A percentile compares a stretch with the other conserved stretches of the same genome.
phyloP scores from a whole-genome alignment of 2,888 invertebrate species.

The Toxonevra muliebris region DNA sequence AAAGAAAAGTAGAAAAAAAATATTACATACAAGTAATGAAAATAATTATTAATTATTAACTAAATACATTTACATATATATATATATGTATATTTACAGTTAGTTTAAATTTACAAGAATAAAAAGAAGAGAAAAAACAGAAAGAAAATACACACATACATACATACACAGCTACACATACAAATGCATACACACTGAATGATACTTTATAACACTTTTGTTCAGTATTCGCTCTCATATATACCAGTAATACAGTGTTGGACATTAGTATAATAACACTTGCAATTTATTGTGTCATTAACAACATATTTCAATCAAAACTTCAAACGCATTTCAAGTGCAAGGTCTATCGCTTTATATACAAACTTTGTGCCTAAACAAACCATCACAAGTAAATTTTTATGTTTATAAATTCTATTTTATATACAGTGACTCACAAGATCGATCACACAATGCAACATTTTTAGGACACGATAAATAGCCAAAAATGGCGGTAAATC shows the following conservation, averaged over 20 bases:
- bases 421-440: no score
- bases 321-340: no score
- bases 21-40: neutral
- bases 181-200: slow-evolving; percentile 3
- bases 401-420: no score
- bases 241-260: neutral
- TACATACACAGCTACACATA: slow-evolving; percentile 11
- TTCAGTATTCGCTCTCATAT: neutral
- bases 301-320: no score
- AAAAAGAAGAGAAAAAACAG: neutral
- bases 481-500: no score
- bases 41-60: slow-evolving; percentile 5
- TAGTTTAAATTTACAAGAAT: slow-evolving; percentile 23
- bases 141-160: slow-evolving; percentile 8
- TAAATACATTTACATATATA: neutral
- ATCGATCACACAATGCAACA: no score
- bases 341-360: no score
- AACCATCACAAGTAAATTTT: no score
- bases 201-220: slow-evolving; percentile 4
- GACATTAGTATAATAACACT: no score
- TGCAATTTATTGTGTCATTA: no score
- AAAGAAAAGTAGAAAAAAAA: neutral
- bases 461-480: no score
- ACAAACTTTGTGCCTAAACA: no score
- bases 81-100: slow-evolving; percentile 18